Evolutionary conservation across 2,113 vertebrate genomes (phyloP), one percentile per base, ranked within the genome.

Genomic region (Pelmatolapia mariae): DNA sequence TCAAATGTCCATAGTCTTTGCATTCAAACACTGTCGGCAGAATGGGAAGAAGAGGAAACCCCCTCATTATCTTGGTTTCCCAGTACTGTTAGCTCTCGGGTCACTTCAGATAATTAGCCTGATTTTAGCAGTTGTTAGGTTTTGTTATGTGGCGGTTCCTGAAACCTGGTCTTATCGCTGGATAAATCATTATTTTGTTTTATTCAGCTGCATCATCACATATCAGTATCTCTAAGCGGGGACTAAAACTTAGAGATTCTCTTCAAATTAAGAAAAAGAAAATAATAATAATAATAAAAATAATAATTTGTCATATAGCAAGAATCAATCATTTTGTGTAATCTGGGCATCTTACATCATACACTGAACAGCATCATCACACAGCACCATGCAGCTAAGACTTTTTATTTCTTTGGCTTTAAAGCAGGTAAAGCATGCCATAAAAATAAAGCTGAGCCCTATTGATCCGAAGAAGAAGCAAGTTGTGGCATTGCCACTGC

Each of bases 401-500:
- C 43, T 0, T 76, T 45, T 45, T 47, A 18, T 47, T 76, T 76
- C 43, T 43, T 43, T 71, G 33, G 68, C 1, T 24, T 76, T 3
- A 76, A 76, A 76, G 43, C 26, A 1, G 43, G 26, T n/a, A 43
- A 38, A 43, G 24, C 9, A 82, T 73, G 15, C 53, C 22, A 24
- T 24, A 52, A 19, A 29, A 29, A 45, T 26, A 43, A 52, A 80
- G 5, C 43, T 19, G 16, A 76, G 24, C 24, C 22, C 16, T 12
- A 19, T 12, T 29, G 43, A 36, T 19, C 56, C 29, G 40, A 81
- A 82, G 68, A 89, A 78, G 82, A 89, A 79, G 80, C 24, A 66
- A 84, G 66, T 59, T 86, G 50, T 66, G 82, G 79, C 26, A 18
- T 5, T 16, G 52, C 45, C 4, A 36, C 63, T 87, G 85, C n/a